Percentiles rank a stretch among this genome's conserved stretches.
Conservation (phyloP, 2,797 vertebrate genomes). For the Acanthurus lineatus region DNA sequence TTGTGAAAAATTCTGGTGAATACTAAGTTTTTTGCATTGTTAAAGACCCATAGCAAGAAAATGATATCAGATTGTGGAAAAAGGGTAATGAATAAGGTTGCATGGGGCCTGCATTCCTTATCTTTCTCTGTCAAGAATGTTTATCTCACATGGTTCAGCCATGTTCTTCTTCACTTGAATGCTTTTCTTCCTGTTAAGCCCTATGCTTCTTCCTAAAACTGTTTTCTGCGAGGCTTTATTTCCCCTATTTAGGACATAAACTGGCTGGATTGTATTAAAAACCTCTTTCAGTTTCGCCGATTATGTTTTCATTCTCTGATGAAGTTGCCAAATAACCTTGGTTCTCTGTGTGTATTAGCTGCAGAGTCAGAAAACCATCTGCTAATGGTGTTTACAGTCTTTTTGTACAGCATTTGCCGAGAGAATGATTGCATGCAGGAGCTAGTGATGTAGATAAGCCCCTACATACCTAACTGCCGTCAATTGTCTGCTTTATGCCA, state of each 20-base stretch:
- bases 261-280: constrained; percentile 1
- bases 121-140: constrained; percentile 18
- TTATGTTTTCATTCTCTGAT: constrained; percentile 30
- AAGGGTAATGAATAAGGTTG: constrained; percentile 34
- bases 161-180: background rate
- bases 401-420: background rate
- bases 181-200: constrained; percentile 2
- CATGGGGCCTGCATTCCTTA: constrained; percentile 26
- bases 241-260: constrained; percentile 5
- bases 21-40: background rate
- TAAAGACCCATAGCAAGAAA: constrained; percentile 1
- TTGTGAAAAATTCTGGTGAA: background rate
- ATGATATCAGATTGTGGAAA: constrained; percentile 17
- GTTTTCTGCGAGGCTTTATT: constrained; percentile 1
- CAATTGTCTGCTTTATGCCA: constrained; percentile 38
- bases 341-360: constrained; percentile 15
- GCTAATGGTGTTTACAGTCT: constrained; percentile 45
- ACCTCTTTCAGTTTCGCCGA: constrained; percentile 22
- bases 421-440: constrained; percentile 14
- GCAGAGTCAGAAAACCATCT: constrained; percentile 41
- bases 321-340: constrained; percentile 11
- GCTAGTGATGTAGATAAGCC: constrained; percentile 24
- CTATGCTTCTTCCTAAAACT: constrained; percentile 5
- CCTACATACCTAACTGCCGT: constrained; percentile 24
- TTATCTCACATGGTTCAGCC: constrained; percentile 9